Evolutionary conservation across 2,113 vertebrate species (phyloP), one percentile per base, ranked within the genome.

Genomic region (Apteryx owenii): DNA sequence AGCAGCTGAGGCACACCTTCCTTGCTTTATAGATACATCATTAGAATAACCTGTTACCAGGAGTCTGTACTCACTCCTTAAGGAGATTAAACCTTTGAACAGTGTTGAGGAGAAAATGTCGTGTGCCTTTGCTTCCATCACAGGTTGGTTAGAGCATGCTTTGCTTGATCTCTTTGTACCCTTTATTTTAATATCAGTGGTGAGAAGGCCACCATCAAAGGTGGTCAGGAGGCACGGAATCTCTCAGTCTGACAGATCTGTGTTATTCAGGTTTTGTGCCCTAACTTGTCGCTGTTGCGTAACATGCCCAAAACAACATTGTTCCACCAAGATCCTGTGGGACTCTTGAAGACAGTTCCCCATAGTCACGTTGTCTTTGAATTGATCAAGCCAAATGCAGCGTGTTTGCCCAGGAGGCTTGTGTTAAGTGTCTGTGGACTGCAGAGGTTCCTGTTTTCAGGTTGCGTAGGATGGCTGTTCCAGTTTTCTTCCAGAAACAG

Each of bases 251-350:
- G 31, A 46, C 28, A 61, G 42, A 46, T 81, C 25, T 80, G 28
- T 44, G 69, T 61, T 54, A 38, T 81, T 71, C 33, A 33, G 21
- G 56, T 17, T 89, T 81, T 33, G 36, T 85, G 28, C n/a, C 28
- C 21, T 26, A 61, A 15, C 2, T 1, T 33, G 7, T 4, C 29
- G 46, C 38, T 71, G 3, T 80, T 88, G 44, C 48, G 38, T 83
- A 25, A 38, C 0, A 0, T 61, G 31, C 54, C n/a, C 60, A 26
- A 84, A 81, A n/a, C 53, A 77, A 9, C 15, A 4, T 17, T 70
- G 9, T 50, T 88, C 36, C 48, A 48, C 10, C 7, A 56, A 48
- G 53, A 29, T 85, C 38, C n/a, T 12, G 14, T 54, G 64, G 28
- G n/a, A 29, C 61, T 85, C 26, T 65, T 42, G 42, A 58, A 62